Evolutionary conservation across 2,797 vertebrate genomes (phyloP), one percentile per base, ranked within the genome.

Genomic region (Perdix hodgsoniae): DNA sequence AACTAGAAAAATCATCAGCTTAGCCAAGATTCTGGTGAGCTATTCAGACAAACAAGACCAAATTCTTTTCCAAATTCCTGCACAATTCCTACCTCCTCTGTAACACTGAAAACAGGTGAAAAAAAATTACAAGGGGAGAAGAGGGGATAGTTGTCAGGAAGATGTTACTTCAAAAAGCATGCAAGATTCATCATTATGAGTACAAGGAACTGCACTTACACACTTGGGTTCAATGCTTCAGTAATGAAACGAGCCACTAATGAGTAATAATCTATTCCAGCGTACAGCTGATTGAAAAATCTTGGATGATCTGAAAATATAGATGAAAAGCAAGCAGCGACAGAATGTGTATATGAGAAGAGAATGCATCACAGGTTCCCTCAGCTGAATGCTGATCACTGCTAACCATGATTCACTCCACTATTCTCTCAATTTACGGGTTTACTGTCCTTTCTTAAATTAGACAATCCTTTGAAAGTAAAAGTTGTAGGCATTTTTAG

Each of bases 261-360:
- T 0, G 98, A 98, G 91, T 98, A 98, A 90, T 98, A 98, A 96
- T 99, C 98, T 96, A 98, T 95, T 59, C 98, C 98, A 67, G 98
- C 98, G 79, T 98, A 98, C 52, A 99, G 94, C 72, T 98, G 98
- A 97, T 98, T 99, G 96, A 98, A 98, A 97, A 99, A 99, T 93
- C 97, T 98, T 37, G 98, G 98, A 71, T 99, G 98, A 89, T 97
- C 98, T 99, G 93, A 88, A 96, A 96, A 97, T 27, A 76, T 11
- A 96, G 50, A 87, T 54, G 39, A 59, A 81, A 94, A 93, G 86
- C 27, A 84, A 77, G 29, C 39, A 81, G 12, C 61, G 67, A 91
- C 49, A 86, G 27, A 6, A 65, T 54, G 39, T 21, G 45, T n/a
- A 21, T n/a, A 21, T 54, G 63, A 54, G 66, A 84, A 73, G 24